A percentile compares a stretch with the other conserved stretches of the same genome.
These are phyloP conservation scores for Varanus komodoensis DNA, from an alignment of 2,113 vertebrate species.

Conservation along the genomic window DNA sequence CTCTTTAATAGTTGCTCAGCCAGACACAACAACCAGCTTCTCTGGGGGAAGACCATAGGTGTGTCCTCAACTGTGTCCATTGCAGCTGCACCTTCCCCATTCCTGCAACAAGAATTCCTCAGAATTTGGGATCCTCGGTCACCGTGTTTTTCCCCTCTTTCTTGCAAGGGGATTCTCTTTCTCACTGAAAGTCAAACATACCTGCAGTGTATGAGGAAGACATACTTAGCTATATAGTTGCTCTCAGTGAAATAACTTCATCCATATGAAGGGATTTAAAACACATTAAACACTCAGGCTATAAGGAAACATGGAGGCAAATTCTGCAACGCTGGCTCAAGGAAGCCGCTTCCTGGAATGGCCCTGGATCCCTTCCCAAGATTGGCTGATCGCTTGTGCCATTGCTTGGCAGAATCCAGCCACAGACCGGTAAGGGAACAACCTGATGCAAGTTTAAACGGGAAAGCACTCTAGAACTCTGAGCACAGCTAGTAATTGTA, in stretches of 20 bases:
- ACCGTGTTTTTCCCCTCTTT: neutral
- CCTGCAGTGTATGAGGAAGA: constrained; percentile 50
- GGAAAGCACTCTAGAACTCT: neutral
- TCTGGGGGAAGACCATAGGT: constrained; percentile 72
- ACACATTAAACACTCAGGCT: constrained; percentile 35
- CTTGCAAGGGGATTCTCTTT: constrained; percentile 40
- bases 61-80: constrained; percentile 71
- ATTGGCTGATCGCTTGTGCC: neutral
- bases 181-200: constrained; percentile 59
- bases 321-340: neutral
- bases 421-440: neutral
- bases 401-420: neutral
- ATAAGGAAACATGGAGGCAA: constrained; percentile 58
- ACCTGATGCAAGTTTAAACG: neutral
- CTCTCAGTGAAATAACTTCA: neutral
- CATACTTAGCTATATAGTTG: constrained; percentile 5
- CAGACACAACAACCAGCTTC: constrained; percentile 74
- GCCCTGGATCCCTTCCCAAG: neutral
- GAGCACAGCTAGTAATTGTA: no score
- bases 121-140: constrained; percentile 42
- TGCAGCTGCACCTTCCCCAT: neutral
- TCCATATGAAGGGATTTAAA: neutral
- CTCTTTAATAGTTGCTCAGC: constrained; percentile 70
- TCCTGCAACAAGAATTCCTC: constrained; percentile 28
- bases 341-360: neutral